These are phyloP conservation scores for Coreoperca whiteheadi DNA, from an alignment of 2,113 vertebrate species.

Conservation along the genomic window DNA sequence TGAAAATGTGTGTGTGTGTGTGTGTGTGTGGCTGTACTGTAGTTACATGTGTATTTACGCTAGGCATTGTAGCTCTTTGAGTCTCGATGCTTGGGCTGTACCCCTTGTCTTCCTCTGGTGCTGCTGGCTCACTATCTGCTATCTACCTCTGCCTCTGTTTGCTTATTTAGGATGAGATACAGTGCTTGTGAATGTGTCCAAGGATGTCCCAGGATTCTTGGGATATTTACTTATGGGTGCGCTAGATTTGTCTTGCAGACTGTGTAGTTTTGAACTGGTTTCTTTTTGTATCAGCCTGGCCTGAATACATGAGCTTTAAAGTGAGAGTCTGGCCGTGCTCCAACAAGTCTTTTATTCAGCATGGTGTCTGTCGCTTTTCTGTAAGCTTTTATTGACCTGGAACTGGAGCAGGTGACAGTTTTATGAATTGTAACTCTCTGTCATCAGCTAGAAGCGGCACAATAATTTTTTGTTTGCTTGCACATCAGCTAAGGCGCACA, in stretches of 20 bases:
- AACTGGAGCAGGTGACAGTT: slow-evolving; percentile 50
- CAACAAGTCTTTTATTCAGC: slow-evolving; percentile 25
- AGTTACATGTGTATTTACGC: slow-evolving; percentile 70
- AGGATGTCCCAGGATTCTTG: slow-evolving; percentile 66
- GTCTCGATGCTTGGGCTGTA: slow-evolving; percentile 59
- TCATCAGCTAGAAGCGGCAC: slow-evolving; percentile 32
- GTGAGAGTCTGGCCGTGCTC: slow-evolving; percentile 37
- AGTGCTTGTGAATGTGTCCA: slow-evolving; percentile 48
- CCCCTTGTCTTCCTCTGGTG: slow-evolving; percentile 43
- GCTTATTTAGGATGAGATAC: slow-evolving; percentile 59
- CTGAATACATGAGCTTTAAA: slow-evolving; percentile 48
- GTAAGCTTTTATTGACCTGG: slow-evolving; percentile 51
- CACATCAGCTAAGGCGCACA: slow-evolving; percentile 53
- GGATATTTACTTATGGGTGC: slow-evolving; percentile 58
- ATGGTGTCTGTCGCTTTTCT: slow-evolving; percentile 11
- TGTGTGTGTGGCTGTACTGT: slow-evolving; percentile 68
- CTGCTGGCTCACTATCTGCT: slow-evolving; percentile 48
- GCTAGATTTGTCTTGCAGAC: slow-evolving; percentile 43
- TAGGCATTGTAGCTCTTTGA: slow-evolving; percentile 66
- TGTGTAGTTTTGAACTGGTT: slow-evolving; percentile 54
- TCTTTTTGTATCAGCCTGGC: slow-evolving; percentile 41
- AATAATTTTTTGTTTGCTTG: slow-evolving; percentile 51
- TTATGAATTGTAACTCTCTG: slow-evolving; percentile 66
- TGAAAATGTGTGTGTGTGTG: slow-evolving; percentile 71
- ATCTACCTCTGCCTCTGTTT: slow-evolving; percentile 63